These are phyloP conservation scores for Formica exsecta DNA, from an alignment of 1,140 invertebrate species.

Conservation along the genomic window DNA sequence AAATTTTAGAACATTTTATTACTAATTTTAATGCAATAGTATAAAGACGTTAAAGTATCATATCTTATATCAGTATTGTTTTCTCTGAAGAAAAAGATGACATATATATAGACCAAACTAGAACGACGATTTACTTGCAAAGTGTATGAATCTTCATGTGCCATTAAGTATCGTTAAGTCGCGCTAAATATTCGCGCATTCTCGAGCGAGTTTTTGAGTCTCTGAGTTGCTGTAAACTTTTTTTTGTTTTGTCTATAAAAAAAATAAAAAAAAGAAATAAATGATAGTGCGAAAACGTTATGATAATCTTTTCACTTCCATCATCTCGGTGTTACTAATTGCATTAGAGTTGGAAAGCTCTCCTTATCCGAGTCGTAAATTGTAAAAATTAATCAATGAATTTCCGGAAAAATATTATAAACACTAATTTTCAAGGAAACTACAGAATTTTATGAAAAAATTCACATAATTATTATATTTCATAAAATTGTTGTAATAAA, in stretches of 20 bases:
- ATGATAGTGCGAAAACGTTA: constrained; percentile 65
- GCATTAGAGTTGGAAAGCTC: background rate
- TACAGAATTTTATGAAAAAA: background rate
- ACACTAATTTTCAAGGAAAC: background rate
- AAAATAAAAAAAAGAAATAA: constrained; percentile 58
- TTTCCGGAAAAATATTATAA: constrained; percentile 3
- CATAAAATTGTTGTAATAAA: background rate
- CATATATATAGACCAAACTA: background rate
- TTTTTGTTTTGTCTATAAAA: constrained; percentile 35
- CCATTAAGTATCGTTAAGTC: constrained; percentile 57
- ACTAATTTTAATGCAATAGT: background rate
- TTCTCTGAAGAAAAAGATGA: background rate
- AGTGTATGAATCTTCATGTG: constrained; percentile 62
- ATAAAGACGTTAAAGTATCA: background rate
- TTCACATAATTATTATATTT: background rate
- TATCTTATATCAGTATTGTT: background rate
- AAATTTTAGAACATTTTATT: background rate
- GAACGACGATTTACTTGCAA: constrained; percentile 34
- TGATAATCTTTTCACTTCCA: constrained; percentile 52
- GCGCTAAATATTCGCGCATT: constrained; percentile 12
- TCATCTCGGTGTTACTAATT: constrained; percentile 34
- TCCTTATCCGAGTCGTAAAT: background rate
- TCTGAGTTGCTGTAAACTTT: constrained; percentile 68
- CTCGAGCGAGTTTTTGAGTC: constrained; percentile 45
- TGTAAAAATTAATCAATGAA: constrained; percentile 2